Base-by-base conservation (phyloP, 2,113 vertebrate species). In the Picathartes gymnocephalus region DNA sequence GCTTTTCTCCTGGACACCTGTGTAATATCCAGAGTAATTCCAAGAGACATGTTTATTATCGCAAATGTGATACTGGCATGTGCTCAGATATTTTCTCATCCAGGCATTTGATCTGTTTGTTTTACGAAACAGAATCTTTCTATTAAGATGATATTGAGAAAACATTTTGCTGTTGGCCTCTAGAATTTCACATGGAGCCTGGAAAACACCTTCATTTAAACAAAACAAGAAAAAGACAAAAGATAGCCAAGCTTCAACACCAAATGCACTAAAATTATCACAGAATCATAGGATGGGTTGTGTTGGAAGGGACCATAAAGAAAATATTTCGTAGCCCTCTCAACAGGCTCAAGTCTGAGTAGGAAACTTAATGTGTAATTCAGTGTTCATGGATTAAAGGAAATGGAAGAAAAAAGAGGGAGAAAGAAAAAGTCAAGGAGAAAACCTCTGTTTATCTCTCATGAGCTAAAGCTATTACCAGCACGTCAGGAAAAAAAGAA, bases 211-310 rank as follows among this genome's bases (percentile, higher is more conserved):
- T 27, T 15, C 7, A 16, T 51, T 57, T 17, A 81, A 78, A 9
- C 33, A 15, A 31, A 35, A 9, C 3, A 53, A 54, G 30, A 28
- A 16, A 7, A 48, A 51, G 28, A 24, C 3, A 16, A 27, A 77
- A 48, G 2, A 1, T 0, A 54, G 6, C 4, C n/a, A 81, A 39
- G 19, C 0, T 28, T n/a, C 27, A 27, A 30, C 5, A 24, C 3
- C 0, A 35, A 51, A 44, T 21, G 3, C 15, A 40, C 9, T 66
- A 10, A 70, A 78, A 77, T 50, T 13, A 42, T 50, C 31, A 50
- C 5, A 42, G 48, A 44, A 42, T 42, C 21, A 24, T 10, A 13
- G 31, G 54, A 42, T 23, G 15, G 12, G 3, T 47, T 7, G 4
- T 9, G 9, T n/a, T 28, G 51, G 37, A 48, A 35, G 11, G 18